These are phyloP conservation scores for Luscinia megarhynchos DNA, from an alignment of 2,797 vertebrate genomes.

Conservation along the genomic window DNA sequence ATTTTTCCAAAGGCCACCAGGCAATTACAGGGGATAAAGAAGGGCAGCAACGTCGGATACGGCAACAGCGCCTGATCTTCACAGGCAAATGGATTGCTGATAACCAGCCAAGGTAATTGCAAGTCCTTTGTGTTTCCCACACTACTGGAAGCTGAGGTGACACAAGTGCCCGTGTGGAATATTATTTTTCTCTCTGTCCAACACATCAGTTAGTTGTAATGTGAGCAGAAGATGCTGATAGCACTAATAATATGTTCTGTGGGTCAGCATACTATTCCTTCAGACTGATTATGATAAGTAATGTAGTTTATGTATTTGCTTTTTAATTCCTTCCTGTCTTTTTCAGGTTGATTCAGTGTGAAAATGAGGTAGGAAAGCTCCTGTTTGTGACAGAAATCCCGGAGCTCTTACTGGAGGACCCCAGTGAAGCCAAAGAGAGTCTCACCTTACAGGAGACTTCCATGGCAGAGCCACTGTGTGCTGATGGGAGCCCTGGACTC, in stretches of 20 bases:
- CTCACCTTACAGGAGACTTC: slow-evolving; percentile 89
- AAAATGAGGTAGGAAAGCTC: slow-evolving; percentile 87
- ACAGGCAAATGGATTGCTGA: slow-evolving; percentile 95
- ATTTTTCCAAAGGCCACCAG: slow-evolving; percentile 98
- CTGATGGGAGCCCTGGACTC: slow-evolving; percentile 84
- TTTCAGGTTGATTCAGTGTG: slow-evolving; percentile 91
- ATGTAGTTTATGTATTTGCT: neutral
- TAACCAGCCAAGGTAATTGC: slow-evolving; percentile 87
- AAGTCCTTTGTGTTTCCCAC: neutral
- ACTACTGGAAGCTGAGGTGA: neutral
- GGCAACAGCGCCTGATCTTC: slow-evolving; percentile 89
- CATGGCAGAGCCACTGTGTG: slow-evolving; percentile 80
- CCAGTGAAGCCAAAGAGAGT: slow-evolving; percentile 87
- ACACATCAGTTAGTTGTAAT: neutral
- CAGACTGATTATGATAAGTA: neutral
- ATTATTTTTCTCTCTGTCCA: neutral
- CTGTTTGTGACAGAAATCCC: slow-evolving; percentile 93
- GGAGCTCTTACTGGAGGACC: slow-evolving; percentile 89
- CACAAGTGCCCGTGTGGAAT: neutral
- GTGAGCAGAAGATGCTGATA: neutral
- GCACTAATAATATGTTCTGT: neutral
- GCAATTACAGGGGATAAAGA: slow-evolving; percentile 90
- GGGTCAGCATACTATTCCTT: neutral
- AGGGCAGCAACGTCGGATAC: slow-evolving; percentile 82
- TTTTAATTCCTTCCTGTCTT: slow-evolving; percentile 23